phyloP scores from a whole-genome alignment of 1,140 invertebrate species.

The Drosophila mauritiana region DNA sequence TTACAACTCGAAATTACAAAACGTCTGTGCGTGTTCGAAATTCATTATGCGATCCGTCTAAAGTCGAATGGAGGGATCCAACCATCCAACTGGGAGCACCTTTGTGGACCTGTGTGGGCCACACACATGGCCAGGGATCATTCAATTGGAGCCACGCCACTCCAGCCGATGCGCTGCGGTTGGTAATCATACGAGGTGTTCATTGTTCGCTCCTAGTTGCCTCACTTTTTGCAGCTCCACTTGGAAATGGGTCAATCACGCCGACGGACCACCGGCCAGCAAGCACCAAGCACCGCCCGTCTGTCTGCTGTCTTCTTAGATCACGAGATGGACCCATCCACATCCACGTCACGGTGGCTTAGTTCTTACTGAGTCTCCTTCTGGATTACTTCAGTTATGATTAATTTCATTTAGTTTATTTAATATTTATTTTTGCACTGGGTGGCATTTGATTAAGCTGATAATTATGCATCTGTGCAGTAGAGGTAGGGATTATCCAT shows the following conservation, averaged over 20 bases:
- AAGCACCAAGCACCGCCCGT: neutral
- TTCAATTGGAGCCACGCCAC: constrained; percentile 23
- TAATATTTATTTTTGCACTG: constrained; percentile 4
- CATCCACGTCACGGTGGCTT: constrained; percentile 18
- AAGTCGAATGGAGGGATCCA: constrained; percentile 8
- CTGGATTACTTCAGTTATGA: constrained; percentile 16
- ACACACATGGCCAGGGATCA: constrained; percentile 21
- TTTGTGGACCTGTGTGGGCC: constrained; percentile 14
- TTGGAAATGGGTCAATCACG: constrained; percentile 70
- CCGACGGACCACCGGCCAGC: neutral
- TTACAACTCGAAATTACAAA: constrained; percentile 81
- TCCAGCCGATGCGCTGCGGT: constrained; percentile 42
- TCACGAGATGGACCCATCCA: constrained; percentile 18
- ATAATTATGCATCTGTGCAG: neutral
- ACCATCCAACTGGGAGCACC: constrained; percentile 30
- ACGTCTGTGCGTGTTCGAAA: constrained; percentile 83
- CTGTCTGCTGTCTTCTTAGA: constrained; percentile 16
- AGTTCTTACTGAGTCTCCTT: neutral
- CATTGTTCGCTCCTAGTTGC: constrained; percentile 65
- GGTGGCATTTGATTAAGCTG: neutral
- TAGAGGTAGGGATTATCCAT: neutral
- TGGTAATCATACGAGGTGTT: constrained; percentile 72
- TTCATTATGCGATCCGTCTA: constrained; percentile 66
- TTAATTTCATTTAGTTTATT: constrained; percentile 18
- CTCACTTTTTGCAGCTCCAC: constrained; percentile 39